These are phyloP conservation scores for Pseudopipra pipra DNA, from an alignment of 2,113 vertebrate genomes.

Conservation along the genomic window DNA sequence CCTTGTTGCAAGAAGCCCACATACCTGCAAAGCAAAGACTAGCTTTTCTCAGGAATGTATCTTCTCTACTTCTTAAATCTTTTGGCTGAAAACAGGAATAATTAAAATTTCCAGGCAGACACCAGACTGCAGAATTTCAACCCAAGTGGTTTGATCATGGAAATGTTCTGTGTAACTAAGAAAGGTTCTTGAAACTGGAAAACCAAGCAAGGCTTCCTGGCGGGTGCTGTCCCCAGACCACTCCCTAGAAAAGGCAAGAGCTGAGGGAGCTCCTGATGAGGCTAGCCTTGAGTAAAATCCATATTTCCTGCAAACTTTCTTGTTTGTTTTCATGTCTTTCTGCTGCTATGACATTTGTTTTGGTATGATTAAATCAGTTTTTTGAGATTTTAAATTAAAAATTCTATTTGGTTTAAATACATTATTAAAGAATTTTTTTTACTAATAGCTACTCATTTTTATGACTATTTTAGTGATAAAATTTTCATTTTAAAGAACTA, in stretches of 20 bases:
- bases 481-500: conserved; percentile 22
- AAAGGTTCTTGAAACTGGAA: not conserved
- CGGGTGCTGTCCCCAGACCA: fast-evolving
- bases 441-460: conserved; percentile 22
- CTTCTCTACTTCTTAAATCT: not conserved
- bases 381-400: not conserved
- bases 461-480: conserved; percentile 19
- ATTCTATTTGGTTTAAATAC: not conserved
- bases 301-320: not conserved
- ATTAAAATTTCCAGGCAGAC: not conserved
- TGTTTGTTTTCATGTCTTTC: not conserved
- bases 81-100: not conserved
- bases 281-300: not conserved
- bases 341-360: not conserved
- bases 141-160: not conserved
- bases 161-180: not conserved
- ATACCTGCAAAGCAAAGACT: not conserved
- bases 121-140: not conserved
- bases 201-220: not conserved
- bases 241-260: not conserved
- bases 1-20: not conserved
- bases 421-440: not conserved
- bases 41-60: not conserved
- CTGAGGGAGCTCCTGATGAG: not conserved
- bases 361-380: conserved; percentile 13